These are phyloP conservation scores for Champsocephalus gunnari DNA, from an alignment of 2,797 vertebrate species.

Conservation along the genomic window DNA sequence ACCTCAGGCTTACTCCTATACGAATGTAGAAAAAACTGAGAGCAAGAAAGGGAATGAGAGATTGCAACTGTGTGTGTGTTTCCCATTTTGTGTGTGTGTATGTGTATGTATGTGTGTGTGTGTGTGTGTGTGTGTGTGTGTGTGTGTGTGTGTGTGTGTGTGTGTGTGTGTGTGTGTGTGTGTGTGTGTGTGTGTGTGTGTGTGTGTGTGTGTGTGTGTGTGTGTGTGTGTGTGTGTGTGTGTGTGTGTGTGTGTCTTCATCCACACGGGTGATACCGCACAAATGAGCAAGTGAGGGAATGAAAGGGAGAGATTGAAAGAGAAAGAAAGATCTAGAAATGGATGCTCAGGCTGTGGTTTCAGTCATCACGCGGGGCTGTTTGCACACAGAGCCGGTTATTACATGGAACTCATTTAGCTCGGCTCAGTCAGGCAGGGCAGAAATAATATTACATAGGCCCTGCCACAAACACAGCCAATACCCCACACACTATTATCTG, in stretches of 20 bases:
- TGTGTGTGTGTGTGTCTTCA: slow-evolving; percentile 5
- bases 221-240: neutral
- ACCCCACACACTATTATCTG: slow-evolving; percentile 63
- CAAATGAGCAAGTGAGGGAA: slow-evolving; percentile 71
- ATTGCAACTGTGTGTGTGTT: slow-evolving; percentile 47
- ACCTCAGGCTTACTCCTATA: slow-evolving; percentile 66
- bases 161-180: neutral
- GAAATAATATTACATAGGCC: slow-evolving; percentile 75
- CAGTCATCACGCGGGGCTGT: slow-evolving; percentile 69
- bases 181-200: neutral
- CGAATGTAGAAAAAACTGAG: slow-evolving; percentile 51
- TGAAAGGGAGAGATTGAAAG: slow-evolving; percentile 67
- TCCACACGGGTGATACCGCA: slow-evolving; percentile 43
- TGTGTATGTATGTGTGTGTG: neutral
- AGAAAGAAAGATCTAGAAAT: slow-evolving; percentile 77
- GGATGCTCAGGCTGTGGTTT: slow-evolving; percentile 73
- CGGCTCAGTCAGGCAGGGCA: slow-evolving; percentile 83
- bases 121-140: neutral
- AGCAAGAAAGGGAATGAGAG: slow-evolving; percentile 61
- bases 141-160: neutral
- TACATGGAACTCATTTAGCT: slow-evolving; percentile 82
- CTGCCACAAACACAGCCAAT: slow-evolving; percentile 60
- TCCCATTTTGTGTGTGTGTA: slow-evolving; percentile 11
- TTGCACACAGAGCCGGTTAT: slow-evolving; percentile 81
- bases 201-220: neutral